Conservation (phyloP, 2,888 invertebrate species). For the Laothoe populi region DNA sequence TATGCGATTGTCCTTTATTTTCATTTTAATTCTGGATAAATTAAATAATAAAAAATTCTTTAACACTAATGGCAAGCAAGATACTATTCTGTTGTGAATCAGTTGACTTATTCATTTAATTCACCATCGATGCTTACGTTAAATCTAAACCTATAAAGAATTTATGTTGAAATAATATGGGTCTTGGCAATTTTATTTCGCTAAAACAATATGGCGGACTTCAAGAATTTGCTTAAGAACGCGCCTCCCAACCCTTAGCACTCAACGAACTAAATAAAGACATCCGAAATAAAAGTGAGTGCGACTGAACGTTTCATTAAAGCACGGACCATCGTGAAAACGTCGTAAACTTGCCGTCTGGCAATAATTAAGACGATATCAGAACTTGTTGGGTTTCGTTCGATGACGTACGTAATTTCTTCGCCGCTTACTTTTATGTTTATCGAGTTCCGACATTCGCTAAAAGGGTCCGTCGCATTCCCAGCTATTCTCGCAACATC, state of each 20-base stretch:
- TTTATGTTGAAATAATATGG: too few species aligned
- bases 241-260: background rate
- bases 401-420: conserved; percentile 27
- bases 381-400: conserved; percentile 20
- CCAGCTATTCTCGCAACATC: conserved; percentile 3
- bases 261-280: conserved; percentile 3
- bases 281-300: conserved; percentile 12
- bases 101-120: too few species aligned
- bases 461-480: conserved; percentile 31
- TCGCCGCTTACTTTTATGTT: conserved; percentile 33
- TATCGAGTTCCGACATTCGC: conserved; percentile 33
- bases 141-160: too few species aligned
- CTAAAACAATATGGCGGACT: background rate
- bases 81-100: too few species aligned
- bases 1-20: too few species aligned
- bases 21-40: too few species aligned
- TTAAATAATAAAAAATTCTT: too few species aligned
- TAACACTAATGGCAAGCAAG: too few species aligned
- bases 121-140: too few species aligned
- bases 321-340: background rate
- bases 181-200: background rate
- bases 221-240: background rate
- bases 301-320: background rate
- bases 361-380: conserved; percentile 28
- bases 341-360: conserved; percentile 4